phyloP scores from a whole-genome alignment of 2,113 vertebrate genomes.

The Talpa occidentalis region DNA sequence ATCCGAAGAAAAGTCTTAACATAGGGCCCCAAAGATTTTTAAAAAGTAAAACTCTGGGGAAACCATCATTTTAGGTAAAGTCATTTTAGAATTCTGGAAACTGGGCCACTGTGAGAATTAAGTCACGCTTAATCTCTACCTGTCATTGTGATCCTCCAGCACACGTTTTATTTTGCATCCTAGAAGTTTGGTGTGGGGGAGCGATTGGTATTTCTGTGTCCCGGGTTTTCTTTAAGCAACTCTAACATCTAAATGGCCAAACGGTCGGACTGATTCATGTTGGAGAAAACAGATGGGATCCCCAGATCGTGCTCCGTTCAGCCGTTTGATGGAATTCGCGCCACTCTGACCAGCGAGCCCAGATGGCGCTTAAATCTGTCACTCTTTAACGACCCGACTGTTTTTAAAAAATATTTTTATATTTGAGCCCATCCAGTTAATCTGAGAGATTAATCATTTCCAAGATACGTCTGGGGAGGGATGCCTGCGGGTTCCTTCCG shows the following conservation, averaged over 20 bases:
- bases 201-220: slow-evolving; percentile 43
- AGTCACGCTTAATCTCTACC: background rate
- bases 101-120: background rate
- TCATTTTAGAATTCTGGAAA: background rate
- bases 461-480: slow-evolving; percentile 84
- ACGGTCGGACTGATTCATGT: slow-evolving; percentile 81
- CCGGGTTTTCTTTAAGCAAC: slow-evolving; percentile 66
- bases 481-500: slow-evolving; percentile 48
- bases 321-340: slow-evolving; percentile 91
- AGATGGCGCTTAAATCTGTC: slow-evolving; percentile 92
- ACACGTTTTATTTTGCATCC: slow-evolving; percentile 62
- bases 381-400: slow-evolving; percentile 89
- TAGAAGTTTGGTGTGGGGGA: slow-evolving; percentile 47
- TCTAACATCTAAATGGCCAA: slow-evolving; percentile 81
- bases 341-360: slow-evolving; percentile 89
- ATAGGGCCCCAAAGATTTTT: background rate
- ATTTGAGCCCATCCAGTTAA: slow-evolving; percentile 87
- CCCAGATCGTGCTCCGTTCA: slow-evolving; percentile 90
- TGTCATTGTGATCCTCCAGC: background rate
- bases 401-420: slow-evolving; percentile 88
- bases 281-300: slow-evolving; percentile 90
- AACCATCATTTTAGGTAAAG: slow-evolving; percentile 49
- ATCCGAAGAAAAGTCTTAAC: slow-evolving; percentile 32
- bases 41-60: background rate
- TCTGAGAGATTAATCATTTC: slow-evolving; percentile 89